Conservation (phyloP, 2,113 vertebrate genomes). For the Xiphophorus maculatus region DNA sequence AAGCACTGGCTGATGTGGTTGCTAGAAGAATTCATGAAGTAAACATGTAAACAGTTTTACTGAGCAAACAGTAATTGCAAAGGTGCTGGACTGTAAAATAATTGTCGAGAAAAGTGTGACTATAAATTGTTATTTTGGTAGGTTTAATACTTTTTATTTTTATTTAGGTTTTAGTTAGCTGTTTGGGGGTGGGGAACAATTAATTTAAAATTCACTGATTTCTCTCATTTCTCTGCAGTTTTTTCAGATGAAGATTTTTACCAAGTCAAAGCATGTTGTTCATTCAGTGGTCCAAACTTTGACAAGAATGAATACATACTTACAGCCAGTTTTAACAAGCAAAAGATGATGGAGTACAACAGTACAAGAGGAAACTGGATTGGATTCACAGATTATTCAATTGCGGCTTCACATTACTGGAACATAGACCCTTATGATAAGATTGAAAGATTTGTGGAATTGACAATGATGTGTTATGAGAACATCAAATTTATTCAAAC, state of each 20-base stretch:
- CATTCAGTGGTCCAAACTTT: background rate
- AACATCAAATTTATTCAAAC: accelerated
- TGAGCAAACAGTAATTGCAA: no score
- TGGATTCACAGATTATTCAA: background rate
- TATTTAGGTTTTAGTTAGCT: background rate
- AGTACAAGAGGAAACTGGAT: constrained; percentile 42
- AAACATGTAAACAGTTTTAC: no score
- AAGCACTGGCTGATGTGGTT: no score
- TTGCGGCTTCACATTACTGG: accelerated
- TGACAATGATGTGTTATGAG: background rate
- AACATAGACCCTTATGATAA: background rate
- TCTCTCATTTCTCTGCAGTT: constrained; percentile 17
- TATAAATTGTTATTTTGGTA: background rate
- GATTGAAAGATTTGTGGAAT: background rate
- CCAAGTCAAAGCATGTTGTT: constrained; percentile 15
- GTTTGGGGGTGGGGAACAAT: background rate
- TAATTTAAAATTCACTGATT: background rate
- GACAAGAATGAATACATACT: background rate
- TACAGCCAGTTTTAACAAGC: background rate
- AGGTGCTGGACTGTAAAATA: no score
- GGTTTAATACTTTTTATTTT: background rate
- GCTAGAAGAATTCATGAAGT: no score
- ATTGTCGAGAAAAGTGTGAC: no score
- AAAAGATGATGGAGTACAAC: constrained; percentile 31
- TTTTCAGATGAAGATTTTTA: constrained; percentile 7